A percentile compares a stretch with the other conserved stretches of the same genome.
Evolutionary conservation across 2,113 vertebrate species (phyloP).

Genomic region (Chrysochloris asiatica): DNA sequence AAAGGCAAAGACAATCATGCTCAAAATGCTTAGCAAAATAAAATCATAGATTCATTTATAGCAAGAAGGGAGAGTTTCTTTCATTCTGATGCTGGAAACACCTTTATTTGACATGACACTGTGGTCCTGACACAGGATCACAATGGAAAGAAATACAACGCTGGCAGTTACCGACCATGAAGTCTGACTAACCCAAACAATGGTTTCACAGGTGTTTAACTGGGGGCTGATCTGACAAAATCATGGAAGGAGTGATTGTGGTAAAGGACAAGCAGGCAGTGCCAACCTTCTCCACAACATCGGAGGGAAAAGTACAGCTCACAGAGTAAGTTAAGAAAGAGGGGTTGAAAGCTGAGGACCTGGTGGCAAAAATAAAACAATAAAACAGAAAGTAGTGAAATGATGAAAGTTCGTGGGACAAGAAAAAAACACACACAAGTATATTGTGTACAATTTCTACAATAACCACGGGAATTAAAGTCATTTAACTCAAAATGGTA

Average conservation of each 20-base stretch:
- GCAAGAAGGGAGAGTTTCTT: not conserved
- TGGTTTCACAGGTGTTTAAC: not conserved
- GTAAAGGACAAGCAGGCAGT: not conserved
- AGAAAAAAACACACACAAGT: not conserved
- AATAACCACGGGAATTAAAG: not conserved
- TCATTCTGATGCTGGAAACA: not conserved
- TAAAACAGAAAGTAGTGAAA: not conserved
- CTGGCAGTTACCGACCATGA: not conserved
- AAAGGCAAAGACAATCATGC: not conserved
- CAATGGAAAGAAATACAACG: not conserved
- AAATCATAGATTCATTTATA: not conserved
- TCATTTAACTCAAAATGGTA: not conserved
- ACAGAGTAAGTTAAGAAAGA: not conserved
- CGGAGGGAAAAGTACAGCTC: not conserved
- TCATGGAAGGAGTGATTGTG: not conserved
- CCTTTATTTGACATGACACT: no score
- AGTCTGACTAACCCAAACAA: not conserved
- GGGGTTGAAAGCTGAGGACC: not conserved
- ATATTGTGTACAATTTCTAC: not conserved
- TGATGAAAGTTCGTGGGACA: not conserved
- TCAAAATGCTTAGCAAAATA: conserved; percentile 25
- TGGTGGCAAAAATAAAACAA: not conserved
- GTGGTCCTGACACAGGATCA: no score
- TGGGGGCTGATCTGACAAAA: conserved; percentile 1
- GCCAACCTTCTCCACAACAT: not conserved